These are phyloP conservation scores for Cephalopholis sonnerati DNA, from an alignment of 2,113 vertebrate genomes.

Conservation along the genomic window DNA sequence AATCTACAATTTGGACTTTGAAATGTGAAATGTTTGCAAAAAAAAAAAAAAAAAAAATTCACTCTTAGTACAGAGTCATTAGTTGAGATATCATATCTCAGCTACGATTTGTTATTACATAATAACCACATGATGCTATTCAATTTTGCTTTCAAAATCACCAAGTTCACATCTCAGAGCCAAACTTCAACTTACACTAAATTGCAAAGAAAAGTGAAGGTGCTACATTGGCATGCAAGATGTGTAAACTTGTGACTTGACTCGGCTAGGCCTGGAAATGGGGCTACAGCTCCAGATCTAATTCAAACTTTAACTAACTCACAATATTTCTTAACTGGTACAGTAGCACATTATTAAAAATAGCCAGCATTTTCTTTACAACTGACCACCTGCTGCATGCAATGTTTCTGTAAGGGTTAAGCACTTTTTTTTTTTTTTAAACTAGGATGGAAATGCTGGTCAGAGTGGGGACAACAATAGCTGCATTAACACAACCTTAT, in stretches of 20 bases:
- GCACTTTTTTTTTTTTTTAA: no score
- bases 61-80: not conserved
- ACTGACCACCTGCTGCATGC: not conserved
- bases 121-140: not conserved
- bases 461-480: slow-evolving; percentile 31
- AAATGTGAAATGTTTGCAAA: not conserved
- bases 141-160: not conserved
- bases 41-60: no score
- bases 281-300: not conserved
- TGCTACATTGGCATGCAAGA: not conserved
- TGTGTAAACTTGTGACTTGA: slow-evolving; percentile 22
- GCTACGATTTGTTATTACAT: not conserved
- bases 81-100: not conserved
- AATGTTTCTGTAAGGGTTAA: not conserved
- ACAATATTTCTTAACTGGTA: not conserved
- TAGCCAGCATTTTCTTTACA: not conserved
- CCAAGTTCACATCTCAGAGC: not conserved
- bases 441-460: not conserved
- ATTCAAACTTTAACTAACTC: slow-evolving; percentile 10
- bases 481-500: slow-evolving; percentile 23
- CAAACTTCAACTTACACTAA: not conserved
- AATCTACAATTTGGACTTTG: not conserved
- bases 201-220: not conserved
- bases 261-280: not conserved
- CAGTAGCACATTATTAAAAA: not conserved